These are phyloP conservation scores for Scaptodrosophila latifasciaeformis DNA, from an alignment of 2,888 invertebrate species.

Conservation along the genomic window DNA sequence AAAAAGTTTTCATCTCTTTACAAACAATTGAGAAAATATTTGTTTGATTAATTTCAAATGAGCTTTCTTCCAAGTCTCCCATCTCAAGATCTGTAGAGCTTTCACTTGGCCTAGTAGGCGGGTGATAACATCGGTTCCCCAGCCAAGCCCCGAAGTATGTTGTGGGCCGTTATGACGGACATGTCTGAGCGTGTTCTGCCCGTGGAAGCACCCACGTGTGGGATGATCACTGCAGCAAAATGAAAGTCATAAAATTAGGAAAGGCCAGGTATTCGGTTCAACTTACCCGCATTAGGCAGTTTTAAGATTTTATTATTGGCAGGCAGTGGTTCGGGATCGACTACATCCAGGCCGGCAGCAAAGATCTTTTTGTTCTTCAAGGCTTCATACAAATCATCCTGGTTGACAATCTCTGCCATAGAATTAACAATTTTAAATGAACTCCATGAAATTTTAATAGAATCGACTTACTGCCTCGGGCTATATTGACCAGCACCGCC, in stretches of 20 bases:
- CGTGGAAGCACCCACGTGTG: slow-evolving; percentile 93
- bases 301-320: slow-evolving; percentile 84
- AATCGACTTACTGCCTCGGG: slow-evolving; percentile 78
- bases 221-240: slow-evolving; percentile 83
- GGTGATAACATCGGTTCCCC: slow-evolving; percentile 84
- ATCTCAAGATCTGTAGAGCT: too few species aligned
- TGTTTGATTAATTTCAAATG: too few species aligned
- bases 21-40: too few species aligned
- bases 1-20: too few species aligned
- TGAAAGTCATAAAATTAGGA: too few species aligned
- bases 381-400: slow-evolving; percentile 87
- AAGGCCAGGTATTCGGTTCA: too few species aligned
- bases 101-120: slow-evolving; percentile 76
- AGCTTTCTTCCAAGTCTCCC: too few species aligned
- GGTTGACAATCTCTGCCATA: slow-evolving; percentile 81
- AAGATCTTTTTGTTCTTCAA: slow-evolving; percentile 84
- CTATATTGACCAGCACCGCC: slow-evolving; percentile 84
- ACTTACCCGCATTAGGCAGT: slow-evolving; percentile 86
- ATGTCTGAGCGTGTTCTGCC: slow-evolving; percentile 84
- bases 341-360: slow-evolving; percentile 94
- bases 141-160: slow-evolving; percentile 84
- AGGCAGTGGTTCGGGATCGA: slow-evolving; percentile 92
- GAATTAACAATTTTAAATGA: slow-evolving; percentile 18
- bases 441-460: background rate
- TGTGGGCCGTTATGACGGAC: slow-evolving; percentile 85